Evolutionary conservation across 2,888 invertebrate genomes (phyloP), one percentile per base, ranked within the genome.

Genomic region (Galerucella calmariensis): DNA sequence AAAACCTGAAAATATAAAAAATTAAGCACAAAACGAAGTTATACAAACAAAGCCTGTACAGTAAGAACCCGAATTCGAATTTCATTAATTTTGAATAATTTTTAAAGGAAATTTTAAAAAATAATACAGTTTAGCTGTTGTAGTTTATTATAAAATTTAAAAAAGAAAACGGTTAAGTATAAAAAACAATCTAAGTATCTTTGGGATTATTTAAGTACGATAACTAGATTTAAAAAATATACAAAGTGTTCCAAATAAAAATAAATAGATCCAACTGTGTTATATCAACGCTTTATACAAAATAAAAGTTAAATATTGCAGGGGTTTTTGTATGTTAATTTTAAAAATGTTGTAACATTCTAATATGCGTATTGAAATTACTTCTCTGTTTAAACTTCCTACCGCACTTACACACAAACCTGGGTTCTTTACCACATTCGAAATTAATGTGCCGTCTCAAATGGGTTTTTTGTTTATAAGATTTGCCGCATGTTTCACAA

Each of bases 401-500:
- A n/a, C 72, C 72, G 20, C 72, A 72, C 11, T 35, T 67, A 51
- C 73, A 73, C 12, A 56, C 35, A 27, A 75, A 71, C n/a, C 68
- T 75, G 12, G 75, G 68, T 41, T 67, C 67, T 20, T 69, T 59
- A 24, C 68, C 83, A 53, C 85, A 85, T 68, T 84, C 83, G 70
- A 83, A 83, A 14, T 83, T 79, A 48, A 83, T 69, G 73, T 85
- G 85, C 35, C 85, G 69, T 69, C 80, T 83, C 74, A 84, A 58
- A 1, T 83, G 82, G 51, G 79, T 81, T 66, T 79, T 83, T 24
- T 80, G 79, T 71, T 82, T 84, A 75, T 84, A 84, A 9, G 73
- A 76, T 65, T 80, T 78, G 12, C 80, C 69, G 24, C 78, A 79
- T 20, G 70, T 74, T 14, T 72, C 46, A 59, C 79, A 81, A 35